These are phyloP conservation scores for Sylvicapra grimmia DNA, from an alignment of 2,113 vertebrate genomes.

Conservation along the genomic window DNA sequence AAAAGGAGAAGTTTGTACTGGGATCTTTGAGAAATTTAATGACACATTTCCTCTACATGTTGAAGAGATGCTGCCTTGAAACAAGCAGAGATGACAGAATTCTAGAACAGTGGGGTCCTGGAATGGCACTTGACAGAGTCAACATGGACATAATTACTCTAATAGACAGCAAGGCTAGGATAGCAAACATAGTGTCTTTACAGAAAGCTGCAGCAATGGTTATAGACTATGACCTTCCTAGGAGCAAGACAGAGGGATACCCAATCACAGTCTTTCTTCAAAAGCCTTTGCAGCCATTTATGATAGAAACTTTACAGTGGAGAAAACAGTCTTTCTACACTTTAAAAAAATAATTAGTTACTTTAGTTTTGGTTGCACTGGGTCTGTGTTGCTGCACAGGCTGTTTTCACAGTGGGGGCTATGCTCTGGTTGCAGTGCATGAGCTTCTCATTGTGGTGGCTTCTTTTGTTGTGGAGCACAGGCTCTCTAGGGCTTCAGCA, in stretches of 20 bases:
- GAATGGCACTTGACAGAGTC: not conserved
- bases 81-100: not conserved
- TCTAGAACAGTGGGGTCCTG: not conserved
- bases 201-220: not conserved
- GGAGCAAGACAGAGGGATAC: not conserved
- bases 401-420: not conserved
- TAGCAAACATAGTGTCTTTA: not conserved
- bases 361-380: not conserved
- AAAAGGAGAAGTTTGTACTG: not conserved
- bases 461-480: not conserved
- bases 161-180: not conserved
- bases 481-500: not conserved
- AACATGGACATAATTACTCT: not conserved
- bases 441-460: not conserved
- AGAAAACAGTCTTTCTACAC: not conserved
- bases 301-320: not conserved
- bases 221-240: not conserved
- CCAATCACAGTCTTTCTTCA: not conserved
- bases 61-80: not conserved
- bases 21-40: not conserved
- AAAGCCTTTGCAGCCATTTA: not conserved
- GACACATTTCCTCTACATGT: not conserved
- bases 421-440: rapidly evolving
- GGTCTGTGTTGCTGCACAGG: not conserved
- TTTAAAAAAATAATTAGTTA: not conserved